These are phyloP conservation scores for Siderastrea radians DNA, from an alignment of 92 coral and sea anemone genomes.

Conservation along the genomic window DNA sequence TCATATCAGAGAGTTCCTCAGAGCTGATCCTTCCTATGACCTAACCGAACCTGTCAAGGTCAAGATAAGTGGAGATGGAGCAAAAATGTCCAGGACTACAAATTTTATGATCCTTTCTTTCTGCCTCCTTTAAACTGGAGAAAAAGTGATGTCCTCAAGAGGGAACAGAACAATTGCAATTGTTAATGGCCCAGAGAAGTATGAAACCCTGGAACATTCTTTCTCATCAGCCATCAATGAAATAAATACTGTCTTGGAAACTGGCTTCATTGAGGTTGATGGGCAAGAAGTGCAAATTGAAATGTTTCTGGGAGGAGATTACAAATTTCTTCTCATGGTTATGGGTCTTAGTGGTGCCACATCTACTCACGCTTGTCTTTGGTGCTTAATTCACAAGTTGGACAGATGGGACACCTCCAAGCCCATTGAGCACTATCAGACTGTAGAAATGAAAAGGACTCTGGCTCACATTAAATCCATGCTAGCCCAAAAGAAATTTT, in stretches of 20 bases:
- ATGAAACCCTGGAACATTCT: constrained; percentile 51
- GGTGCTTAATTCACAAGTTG: constrained; percentile 54
- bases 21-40: constrained; percentile 22
- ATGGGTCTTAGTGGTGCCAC: constrained; percentile 70
- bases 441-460: constrained; percentile 31
- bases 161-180: constrained; percentile 73
- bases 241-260: constrained; percentile 26
- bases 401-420: constrained; percentile 53
- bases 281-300: constrained; percentile 28
- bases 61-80: constrained; percentile 80
- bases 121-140: constrained; percentile 60
- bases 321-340: constrained; percentile 62
- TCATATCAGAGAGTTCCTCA: constrained; percentile 40
- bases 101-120: constrained; percentile 76
- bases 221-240: constrained; percentile 31
- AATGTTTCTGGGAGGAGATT: constrained; percentile 59
- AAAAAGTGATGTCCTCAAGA: constrained; percentile 71
- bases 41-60: constrained; percentile 40
- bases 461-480: constrained; percentile 17
- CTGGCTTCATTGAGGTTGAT: constrained; percentile 36
- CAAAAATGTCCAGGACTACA: constrained; percentile 65
- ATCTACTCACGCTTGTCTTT: constrained; percentile 51
- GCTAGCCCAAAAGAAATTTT: constrained; percentile 14
- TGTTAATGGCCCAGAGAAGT: constrained; percentile 79
- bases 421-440: constrained; percentile 10